These are phyloP conservation scores for Sturmia bella DNA, from an alignment of 2,888 invertebrate genomes.

Conservation along the genomic window DNA sequence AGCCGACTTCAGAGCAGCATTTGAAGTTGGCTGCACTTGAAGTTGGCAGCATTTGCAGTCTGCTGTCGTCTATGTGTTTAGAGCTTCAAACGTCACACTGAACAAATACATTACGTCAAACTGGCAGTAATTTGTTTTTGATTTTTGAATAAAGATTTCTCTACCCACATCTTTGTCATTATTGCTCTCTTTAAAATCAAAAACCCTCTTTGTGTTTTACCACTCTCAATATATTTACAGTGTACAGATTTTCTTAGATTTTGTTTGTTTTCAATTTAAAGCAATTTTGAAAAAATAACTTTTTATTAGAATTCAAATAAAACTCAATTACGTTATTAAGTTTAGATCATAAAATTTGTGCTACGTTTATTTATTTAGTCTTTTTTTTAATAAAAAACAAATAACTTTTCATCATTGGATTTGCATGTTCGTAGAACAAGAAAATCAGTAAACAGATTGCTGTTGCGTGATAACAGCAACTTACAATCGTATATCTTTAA, in stretches of 20 bases:
- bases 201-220: neutral
- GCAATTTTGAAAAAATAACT: conserved; percentile 34
- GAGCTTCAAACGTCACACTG: too few relatives aligned
- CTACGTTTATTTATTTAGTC: conserved; percentile 29
- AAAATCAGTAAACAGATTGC: conserved; percentile 36
- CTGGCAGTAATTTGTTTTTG: too few relatives aligned
- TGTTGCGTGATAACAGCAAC: conserved; percentile 55
- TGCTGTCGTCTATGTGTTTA: too few relatives aligned
- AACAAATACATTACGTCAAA: too few relatives aligned
- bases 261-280: conserved; percentile 29
- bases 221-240: conserved; percentile 7
- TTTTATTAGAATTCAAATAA: conserved; percentile 55
- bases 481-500: conserved; percentile 36
- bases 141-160: too few relatives aligned
- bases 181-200: too few relatives aligned
- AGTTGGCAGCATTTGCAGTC: too few relatives aligned
- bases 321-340: conserved; percentile 67
- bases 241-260: neutral
- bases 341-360: conserved; percentile 57
- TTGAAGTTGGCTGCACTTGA: too few relatives aligned
- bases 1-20: too few relatives aligned
- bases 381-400: conserved; percentile 4
- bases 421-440: conserved; percentile 32
- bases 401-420: conserved; percentile 25
- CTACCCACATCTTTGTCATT: too few relatives aligned